Percentiles rank a stretch among this genome's conserved stretches.
These are phyloP conservation scores for Psix sp. DNA, from an alignment of 1,140 invertebrate species.

Conservation along the genomic window DNA sequence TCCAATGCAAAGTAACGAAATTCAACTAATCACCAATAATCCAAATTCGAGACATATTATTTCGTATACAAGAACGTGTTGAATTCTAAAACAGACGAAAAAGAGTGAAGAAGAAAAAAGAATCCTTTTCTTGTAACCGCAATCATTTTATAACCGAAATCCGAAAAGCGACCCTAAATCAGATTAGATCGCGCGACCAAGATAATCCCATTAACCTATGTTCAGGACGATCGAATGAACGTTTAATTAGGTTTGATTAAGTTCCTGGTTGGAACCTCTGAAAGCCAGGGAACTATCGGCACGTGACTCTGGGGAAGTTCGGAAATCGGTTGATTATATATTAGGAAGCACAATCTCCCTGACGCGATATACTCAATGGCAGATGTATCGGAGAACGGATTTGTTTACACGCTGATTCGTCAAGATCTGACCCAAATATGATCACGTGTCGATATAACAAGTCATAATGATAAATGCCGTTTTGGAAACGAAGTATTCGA, in stretches of 20 bases:
- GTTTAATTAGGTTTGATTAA: slow-evolving; percentile 44
- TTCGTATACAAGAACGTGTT: too few species aligned
- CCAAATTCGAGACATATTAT: too few species aligned
- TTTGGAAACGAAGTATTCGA: slow-evolving; percentile 7
- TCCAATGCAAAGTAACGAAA: too few species aligned
- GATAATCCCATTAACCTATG: slow-evolving; percentile 41
- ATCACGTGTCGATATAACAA: slow-evolving; percentile 28
- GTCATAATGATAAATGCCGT: slow-evolving; percentile 31
- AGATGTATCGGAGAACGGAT: slow-evolving; percentile 35
- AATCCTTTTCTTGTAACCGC: too few species aligned
- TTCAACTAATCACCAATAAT: too few species aligned
- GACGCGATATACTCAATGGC: slow-evolving; percentile 32
- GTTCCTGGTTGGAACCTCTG: slow-evolving; percentile 32
- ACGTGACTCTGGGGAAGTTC: slow-evolving; percentile 13
- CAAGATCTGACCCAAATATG: slow-evolving; percentile 42
- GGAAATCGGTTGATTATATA: slow-evolving; percentile 39
- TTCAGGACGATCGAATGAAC: slow-evolving; percentile 4
- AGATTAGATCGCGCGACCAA: slow-evolving; percentile 18
- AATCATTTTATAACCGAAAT: too few species aligned
- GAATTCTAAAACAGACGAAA: too few species aligned
- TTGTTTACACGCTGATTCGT: slow-evolving; percentile 52
- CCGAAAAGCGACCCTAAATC: background rate
- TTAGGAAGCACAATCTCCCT: slow-evolving; percentile 29
- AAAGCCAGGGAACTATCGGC: slow-evolving; percentile 17
- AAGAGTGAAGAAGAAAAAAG: too few species aligned